phyloP scores from a whole-genome alignment of 2,888 invertebrate genomes.

The Scotopteryx bipunctaria region DNA sequence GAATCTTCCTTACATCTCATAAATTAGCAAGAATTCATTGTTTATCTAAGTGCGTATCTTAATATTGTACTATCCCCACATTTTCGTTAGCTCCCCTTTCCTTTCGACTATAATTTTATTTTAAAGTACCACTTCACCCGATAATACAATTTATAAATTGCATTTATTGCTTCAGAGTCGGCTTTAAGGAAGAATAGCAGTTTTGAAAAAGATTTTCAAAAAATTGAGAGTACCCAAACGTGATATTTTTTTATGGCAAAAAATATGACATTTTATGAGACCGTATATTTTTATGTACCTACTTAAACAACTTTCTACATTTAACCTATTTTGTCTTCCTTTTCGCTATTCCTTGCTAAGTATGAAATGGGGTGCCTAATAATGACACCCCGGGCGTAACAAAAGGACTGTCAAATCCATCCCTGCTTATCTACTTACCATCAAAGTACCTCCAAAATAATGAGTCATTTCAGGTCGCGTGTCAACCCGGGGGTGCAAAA shows the following conservation, averaged over 20 bases:
- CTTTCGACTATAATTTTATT: constrained; percentile 24
- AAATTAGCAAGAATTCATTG: not conserved
- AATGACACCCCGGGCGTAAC: too few species aligned
- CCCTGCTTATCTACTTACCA: constrained; percentile 28
- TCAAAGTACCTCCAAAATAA: constrained; percentile 34
- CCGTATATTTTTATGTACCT: too few species aligned
- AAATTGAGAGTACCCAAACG: too few species aligned
- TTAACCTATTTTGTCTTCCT: too few species aligned
- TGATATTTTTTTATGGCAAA: too few species aligned
- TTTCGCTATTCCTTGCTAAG: too few species aligned
- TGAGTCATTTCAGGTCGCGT: constrained; percentile 45
- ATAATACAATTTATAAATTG: constrained; percentile 31
- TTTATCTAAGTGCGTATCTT: not conserved
- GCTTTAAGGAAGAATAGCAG: constrained; percentile 8
- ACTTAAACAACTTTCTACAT: too few species aligned
- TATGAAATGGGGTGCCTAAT: too few species aligned
- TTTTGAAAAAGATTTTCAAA: not conserved
- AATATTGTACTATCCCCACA: not conserved
- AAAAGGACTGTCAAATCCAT: constrained; percentile 15
- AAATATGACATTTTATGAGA: too few species aligned
- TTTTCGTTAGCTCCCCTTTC: constrained; percentile 18
- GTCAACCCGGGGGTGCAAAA: constrained; percentile 45
- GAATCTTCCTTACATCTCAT: constrained; percentile 4
- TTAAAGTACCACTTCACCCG: constrained; percentile 29
- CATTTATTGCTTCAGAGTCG: constrained; percentile 22